Evolutionary conservation across 2,797 vertebrate genomes (phyloP), one percentile per base, ranked within the genome.

Genomic region (Amblyopsis hoosieri): DNA sequence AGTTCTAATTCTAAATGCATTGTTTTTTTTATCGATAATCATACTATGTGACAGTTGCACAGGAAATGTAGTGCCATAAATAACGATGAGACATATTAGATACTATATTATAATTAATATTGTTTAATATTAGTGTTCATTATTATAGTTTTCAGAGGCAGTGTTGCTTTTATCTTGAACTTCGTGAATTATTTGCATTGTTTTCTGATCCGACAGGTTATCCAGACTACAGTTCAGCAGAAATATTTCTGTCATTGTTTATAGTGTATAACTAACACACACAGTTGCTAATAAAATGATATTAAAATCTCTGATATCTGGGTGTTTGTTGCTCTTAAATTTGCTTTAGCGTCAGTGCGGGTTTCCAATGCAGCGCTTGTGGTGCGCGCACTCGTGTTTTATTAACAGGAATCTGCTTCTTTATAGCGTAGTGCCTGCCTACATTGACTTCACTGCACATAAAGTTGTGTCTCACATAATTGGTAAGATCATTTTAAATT

Each of bases 261-360:
- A 76, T 84, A 83, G 84, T 89, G 90, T 93, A 87, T 85, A 86
- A 81, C 82, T 87, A 90, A 90, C 75, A 74, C 84, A 92, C 86
- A 81, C 81, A 89, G 88, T 92, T 93, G 85, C 87, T 90, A 93
- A 93, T 93, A 94, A 93, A 93, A 92, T 82, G 65, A 71, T 85
- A 76, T 88, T 70, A 85, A 92, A 91, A 87, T 85, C 66, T 14
- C 11, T 53, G n/a, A 29, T 4, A 57, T 53, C 15, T 64, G 12
- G 49, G 42, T 45, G 14, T 3, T 55, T 45, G 2, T 50, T 54
- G 49, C n/a, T 49, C 6, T n/a, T 62, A 0, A 45, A 45, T 17
- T 11, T 45, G 12, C 3, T 4, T 31, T 4, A 12, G 53, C 11
- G 2, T 54, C 12, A 12, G 6, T 29, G 23, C 3, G 53, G 6